These are phyloP conservation scores for Delia radicum DNA, from an alignment of 1,140 invertebrate genomes.

Conservation along the genomic window DNA sequence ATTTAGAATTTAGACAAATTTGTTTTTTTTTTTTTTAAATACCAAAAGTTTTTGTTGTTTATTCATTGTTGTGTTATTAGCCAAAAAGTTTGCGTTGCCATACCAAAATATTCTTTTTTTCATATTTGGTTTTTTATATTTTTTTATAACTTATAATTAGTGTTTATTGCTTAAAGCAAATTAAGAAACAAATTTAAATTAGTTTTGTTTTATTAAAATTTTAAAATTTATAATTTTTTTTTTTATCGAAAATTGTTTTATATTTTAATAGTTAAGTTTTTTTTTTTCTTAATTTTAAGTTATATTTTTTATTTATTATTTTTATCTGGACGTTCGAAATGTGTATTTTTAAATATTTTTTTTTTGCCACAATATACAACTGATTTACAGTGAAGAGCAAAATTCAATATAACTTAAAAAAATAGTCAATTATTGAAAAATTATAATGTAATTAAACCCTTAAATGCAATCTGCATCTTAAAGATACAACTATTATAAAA, in stretches of 20 bases:
- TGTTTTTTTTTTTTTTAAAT: slow-evolving; percentile 2
- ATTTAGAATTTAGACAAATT: not conserved
- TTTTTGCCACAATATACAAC: not conserved
- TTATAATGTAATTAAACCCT: too few species aligned
- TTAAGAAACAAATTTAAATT: not conserved
- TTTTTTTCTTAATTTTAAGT: not conserved
- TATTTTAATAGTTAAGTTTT: not conserved
- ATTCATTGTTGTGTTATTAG: not conserved
- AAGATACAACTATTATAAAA: too few species aligned
- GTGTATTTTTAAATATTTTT: not conserved
- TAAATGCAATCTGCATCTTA: too few species aligned
- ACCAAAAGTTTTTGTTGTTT: not conserved
- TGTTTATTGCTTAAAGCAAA: slow-evolving; percentile 9
- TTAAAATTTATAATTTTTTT: not conserved
- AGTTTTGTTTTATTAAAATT: not conserved
- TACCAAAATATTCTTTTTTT: slow-evolving; percentile 21
- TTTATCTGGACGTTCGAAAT: slow-evolving; percentile 19
- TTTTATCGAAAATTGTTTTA: not conserved
- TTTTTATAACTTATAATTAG: slow-evolving; percentile 8
- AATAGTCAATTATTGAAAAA: not conserved
- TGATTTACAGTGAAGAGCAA: slow-evolving; percentile 8
- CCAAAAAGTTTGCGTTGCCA: slow-evolving; percentile 20
- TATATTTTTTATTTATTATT: slow-evolving; percentile 30
- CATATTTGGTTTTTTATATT: slow-evolving; percentile 13
- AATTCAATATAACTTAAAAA: not conserved